phyloP scores from a whole-genome alignment of 2,113 vertebrate genomes.

The Psilopsiagon aurifrons region DNA sequence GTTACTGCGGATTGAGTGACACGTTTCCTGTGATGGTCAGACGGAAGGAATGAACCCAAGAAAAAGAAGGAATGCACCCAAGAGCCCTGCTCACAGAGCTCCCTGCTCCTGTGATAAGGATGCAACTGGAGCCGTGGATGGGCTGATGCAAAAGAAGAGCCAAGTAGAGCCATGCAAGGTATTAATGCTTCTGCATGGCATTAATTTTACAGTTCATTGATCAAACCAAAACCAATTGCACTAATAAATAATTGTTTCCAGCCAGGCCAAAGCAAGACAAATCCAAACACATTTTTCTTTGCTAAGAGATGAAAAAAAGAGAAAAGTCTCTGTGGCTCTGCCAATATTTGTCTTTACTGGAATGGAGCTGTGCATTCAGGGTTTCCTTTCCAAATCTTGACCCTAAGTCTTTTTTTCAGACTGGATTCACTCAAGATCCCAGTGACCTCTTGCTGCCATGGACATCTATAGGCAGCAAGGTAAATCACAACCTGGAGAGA shows the following conservation, averaged over 20 bases:
- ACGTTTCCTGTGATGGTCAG: neutral
- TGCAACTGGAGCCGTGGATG: neutral
- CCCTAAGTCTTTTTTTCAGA: neutral
- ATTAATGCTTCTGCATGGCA: neutral
- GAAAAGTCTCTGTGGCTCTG: neutral
- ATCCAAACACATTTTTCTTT: neutral
- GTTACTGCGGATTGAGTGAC: neutral
- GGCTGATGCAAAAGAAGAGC: neutral
- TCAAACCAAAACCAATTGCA: neutral
- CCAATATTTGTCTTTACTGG: neutral
- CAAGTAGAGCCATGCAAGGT: neutral
- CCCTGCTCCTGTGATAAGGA: neutral
- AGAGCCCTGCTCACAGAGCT: neutral
- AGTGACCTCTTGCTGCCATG: neutral
- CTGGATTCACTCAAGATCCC: neutral
- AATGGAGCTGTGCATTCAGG: neutral
- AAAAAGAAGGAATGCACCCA: neutral
- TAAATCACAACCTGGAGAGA: neutral
- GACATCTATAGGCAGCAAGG: neutral
- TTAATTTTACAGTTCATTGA: neutral
- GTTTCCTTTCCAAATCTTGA: neutral
- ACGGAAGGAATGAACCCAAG: too few species aligned
- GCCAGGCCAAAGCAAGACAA: neutral
- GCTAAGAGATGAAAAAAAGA: neutral
- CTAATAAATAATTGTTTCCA: neutral